Evolutionary conservation across 92 coral and sea anemone species (phyloP).

Genomic region (Heliopora coerulea): DNA sequence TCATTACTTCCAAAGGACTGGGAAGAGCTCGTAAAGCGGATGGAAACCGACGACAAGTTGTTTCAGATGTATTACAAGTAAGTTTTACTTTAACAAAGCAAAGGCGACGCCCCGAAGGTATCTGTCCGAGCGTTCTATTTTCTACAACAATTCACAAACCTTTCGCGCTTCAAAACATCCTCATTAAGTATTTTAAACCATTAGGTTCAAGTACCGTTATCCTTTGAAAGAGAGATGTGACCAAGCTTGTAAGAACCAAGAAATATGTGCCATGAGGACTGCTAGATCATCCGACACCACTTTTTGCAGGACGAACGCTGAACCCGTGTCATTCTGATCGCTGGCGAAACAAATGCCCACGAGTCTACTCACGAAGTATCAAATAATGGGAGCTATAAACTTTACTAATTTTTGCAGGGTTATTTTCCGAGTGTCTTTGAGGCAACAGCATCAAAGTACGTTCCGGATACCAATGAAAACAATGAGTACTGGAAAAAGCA

Average conservation of each 20-base stretch:
- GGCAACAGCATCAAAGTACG: too few relatives aligned
- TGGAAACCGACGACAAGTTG: conserved; percentile 63
- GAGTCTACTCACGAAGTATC: too few relatives aligned
- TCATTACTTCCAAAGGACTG: conserved; percentile 78
- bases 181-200: background rate
- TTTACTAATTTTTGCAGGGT: too few relatives aligned
- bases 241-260: conserved; percentile 1
- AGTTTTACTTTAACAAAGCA: too few relatives aligned
- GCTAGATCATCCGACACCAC: conserved; percentile 4
- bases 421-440: too few relatives aligned
- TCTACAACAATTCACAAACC: too few relatives aligned
- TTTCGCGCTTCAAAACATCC: too few relatives aligned
- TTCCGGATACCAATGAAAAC: too few relatives aligned
- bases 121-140: too few relatives aligned
- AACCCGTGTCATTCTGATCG: conserved; percentile 5
- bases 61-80: conserved; percentile 74
- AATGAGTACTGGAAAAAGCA: too few relatives aligned
- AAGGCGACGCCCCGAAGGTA: too few relatives aligned
- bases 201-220: conserved; percentile 26
- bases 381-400: too few relatives aligned
- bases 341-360: background rate
- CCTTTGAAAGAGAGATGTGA: conserved; percentile 12
- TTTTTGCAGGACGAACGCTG: conserved; percentile 4
- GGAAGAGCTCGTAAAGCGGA: conserved; percentile 72
- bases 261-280: conserved; percentile 11